Percentiles rank a stretch among this genome's conserved stretches.
phyloP scores from a whole-genome alignment of 2,888 invertebrate species.

The Sarcophaga variegata region DNA sequence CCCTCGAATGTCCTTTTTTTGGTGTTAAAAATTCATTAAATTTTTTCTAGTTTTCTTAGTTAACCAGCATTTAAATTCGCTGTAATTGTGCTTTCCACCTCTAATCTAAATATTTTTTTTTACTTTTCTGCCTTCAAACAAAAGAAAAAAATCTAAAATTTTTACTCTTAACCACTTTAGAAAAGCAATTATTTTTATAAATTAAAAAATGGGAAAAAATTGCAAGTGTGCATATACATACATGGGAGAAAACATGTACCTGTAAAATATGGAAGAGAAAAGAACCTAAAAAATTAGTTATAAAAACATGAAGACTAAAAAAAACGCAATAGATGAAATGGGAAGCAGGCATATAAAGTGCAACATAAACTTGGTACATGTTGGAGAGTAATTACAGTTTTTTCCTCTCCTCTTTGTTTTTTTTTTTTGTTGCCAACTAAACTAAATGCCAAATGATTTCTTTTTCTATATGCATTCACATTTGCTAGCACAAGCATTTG shows the following conservation, averaged over 20 bases:
- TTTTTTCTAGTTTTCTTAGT: background rate
- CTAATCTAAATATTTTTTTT: background rate
- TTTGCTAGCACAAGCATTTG: background rate
- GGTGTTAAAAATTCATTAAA: background rate
- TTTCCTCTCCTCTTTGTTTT: background rate
- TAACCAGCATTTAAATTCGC: background rate
- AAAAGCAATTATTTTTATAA: constrained; percentile 58
- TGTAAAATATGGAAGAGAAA: background rate
- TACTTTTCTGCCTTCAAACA: background rate
- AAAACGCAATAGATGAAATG: background rate
- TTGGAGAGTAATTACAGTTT: constrained; percentile 21
- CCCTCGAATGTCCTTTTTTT: too few relatives aligned
- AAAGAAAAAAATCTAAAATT: background rate
- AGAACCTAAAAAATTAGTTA: background rate
- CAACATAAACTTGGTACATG: constrained; percentile 43
- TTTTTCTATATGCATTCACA: constrained; percentile 14
- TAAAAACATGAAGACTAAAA: background rate
- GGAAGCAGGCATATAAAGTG: constrained; percentile 38
- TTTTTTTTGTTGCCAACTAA: constrained; percentile 19
- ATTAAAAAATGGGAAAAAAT: background rate
- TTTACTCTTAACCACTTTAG: constrained; percentile 41
- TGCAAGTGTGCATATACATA: background rate
- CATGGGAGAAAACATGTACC: background rate
- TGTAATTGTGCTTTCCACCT: background rate
- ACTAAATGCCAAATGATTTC: constrained; percentile 27